These are phyloP conservation scores for Tortricodes alternella DNA, from an alignment of 2,888 invertebrate species.

Conservation along the genomic window DNA sequence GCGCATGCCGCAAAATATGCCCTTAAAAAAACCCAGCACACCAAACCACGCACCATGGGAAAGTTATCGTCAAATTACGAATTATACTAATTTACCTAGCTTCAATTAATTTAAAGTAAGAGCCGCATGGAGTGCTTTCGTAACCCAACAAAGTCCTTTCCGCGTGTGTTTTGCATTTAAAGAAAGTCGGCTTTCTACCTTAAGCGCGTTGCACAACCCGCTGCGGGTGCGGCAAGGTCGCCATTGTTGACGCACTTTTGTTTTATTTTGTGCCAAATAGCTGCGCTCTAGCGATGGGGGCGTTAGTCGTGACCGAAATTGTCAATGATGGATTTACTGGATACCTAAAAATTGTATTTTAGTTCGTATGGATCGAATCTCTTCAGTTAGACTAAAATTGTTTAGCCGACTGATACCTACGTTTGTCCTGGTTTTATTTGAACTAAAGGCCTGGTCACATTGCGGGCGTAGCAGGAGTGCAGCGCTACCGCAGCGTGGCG, in stretches of 20 bases:
- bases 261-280: constrained; percentile 46
- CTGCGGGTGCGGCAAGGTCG: constrained; percentile 52
- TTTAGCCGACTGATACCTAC: too few relatives aligned
- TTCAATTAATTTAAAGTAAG: too few relatives aligned
- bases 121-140: background rate
- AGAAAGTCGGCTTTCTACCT: constrained; percentile 67
- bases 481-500: too few relatives aligned
- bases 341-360: too few relatives aligned
- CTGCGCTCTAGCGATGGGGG: constrained; percentile 31
- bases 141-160: constrained; percentile 41
- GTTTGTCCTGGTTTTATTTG: too few relatives aligned
- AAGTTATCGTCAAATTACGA: background rate
- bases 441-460: too few relatives aligned
- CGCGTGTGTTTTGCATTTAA: constrained; percentile 37
- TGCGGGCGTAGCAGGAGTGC: too few relatives aligned
- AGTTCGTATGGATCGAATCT: too few relatives aligned
- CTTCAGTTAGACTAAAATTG: too few relatives aligned
- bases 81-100: background rate
- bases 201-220: constrained; percentile 42
- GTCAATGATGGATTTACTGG: too few relatives aligned
- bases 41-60: background rate
- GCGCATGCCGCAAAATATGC: background rate
- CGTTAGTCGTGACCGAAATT: constrained; percentile 51
- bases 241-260: constrained; percentile 55
- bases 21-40: background rate